phyloP scores from a whole-genome alignment of 2,888 invertebrate genomes.

The Pyrrhia umbra region DNA sequence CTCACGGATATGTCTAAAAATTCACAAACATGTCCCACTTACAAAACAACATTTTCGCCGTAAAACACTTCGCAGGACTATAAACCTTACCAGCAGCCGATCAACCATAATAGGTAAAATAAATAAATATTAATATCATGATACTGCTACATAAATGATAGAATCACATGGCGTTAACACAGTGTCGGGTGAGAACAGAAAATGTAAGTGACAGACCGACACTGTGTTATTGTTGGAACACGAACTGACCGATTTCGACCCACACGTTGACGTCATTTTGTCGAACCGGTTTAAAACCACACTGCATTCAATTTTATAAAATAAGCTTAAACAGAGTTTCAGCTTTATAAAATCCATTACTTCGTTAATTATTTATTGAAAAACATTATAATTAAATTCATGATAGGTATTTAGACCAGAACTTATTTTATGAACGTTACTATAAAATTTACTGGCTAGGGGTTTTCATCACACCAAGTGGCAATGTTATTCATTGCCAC shows the following conservation, averaged over 20 bases:
- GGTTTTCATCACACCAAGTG: background rate
- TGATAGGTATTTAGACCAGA: background rate
- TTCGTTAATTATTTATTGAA: background rate
- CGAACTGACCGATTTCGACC: slow-evolving; percentile 54
- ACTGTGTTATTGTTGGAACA: slow-evolving; percentile 57
- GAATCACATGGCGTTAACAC: slow-evolving; percentile 28
- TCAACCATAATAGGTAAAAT: slow-evolving; percentile 38
- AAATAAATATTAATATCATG: slow-evolving; percentile 41
- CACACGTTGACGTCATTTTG: slow-evolving; percentile 72
- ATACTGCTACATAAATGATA: slow-evolving; percentile 14
- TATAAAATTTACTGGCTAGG: background rate
- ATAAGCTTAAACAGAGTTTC: slow-evolving; percentile 28
- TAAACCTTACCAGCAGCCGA: background rate
- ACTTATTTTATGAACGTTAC: background rate
- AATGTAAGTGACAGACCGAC: slow-evolving; percentile 36
- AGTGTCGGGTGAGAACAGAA: slow-evolving; percentile 25
- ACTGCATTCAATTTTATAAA: slow-evolving; percentile 56
- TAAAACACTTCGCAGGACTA: background rate
- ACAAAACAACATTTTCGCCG: slow-evolving; percentile 24
- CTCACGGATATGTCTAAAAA: slow-evolving; percentile 39
- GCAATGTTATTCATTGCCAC: too few species aligned
- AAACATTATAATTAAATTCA: background rate
- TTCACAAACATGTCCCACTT: slow-evolving; percentile 40
- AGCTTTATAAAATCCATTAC: slow-evolving; percentile 7
- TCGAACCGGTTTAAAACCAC: slow-evolving; percentile 69